Conservation (phyloP, 2,113 vertebrate species). For the Gracilinanus agilis region DNA sequence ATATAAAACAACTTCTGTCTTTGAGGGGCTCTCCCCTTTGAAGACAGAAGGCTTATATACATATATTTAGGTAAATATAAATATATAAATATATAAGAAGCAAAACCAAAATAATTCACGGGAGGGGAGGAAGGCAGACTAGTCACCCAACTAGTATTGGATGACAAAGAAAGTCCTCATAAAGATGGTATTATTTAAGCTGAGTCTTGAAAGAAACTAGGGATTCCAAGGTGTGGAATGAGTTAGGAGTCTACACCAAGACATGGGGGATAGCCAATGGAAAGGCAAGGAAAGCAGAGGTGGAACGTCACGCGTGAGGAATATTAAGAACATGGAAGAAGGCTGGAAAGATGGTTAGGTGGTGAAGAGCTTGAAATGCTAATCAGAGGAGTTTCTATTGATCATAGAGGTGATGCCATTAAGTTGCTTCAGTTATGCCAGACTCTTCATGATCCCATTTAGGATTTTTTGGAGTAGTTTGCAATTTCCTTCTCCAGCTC, state of each 20-base stretch:
- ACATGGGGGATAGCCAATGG: not conserved
- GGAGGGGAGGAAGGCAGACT: not conserved
- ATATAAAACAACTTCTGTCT: not conserved
- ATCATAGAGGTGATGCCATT: not conserved
- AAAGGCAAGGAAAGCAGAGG: not conserved
- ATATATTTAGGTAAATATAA: not conserved
- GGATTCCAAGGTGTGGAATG: not conserved
- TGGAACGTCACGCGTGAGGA: not conserved
- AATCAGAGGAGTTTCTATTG: not conserved
- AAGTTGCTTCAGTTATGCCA: too few species aligned
- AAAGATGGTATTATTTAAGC: not conserved
- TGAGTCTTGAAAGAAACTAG: not conserved
- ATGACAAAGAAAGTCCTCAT: not conserved
- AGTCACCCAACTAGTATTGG: not conserved
- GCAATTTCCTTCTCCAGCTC: too few species aligned
- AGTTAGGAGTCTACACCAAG: not conserved
- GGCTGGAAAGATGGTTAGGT: not conserved
- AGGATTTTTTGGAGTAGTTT: too few species aligned
- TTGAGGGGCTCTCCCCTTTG: not conserved
- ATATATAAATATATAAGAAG: not conserved
- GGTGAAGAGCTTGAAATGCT: not conserved
- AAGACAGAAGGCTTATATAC: not conserved
- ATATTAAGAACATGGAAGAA: not conserved
- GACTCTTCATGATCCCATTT: too few species aligned
- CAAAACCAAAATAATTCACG: not conserved